These are phyloP conservation scores for Aurelia aurita DNA, from an alignment of 30 jellyfish, hydroid and myxozoan genomes.

Conservation along the genomic window DNA sequence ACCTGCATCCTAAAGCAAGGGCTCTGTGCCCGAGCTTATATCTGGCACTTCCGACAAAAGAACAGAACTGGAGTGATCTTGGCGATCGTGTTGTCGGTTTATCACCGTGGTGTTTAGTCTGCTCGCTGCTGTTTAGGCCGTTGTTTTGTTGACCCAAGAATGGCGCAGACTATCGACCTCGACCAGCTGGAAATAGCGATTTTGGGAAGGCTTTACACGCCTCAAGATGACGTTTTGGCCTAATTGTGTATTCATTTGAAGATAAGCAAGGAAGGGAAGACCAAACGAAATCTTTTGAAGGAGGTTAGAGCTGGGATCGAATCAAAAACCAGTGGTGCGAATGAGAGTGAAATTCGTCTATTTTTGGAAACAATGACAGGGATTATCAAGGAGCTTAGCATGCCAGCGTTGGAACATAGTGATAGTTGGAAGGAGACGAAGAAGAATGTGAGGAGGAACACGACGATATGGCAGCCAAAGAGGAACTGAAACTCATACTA, in stretches of 20 bases:
- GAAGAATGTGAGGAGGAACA: slow-evolving; percentile 9
- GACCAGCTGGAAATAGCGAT: slow-evolving; percentile 32
- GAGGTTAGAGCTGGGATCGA: slow-evolving; percentile 27
- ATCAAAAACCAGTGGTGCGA: not conserved
- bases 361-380: slow-evolving; percentile 43
- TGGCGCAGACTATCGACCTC: slow-evolving; percentile 12
- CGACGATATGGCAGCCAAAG: slow-evolving; percentile 1
- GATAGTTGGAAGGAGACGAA: slow-evolving; percentile 15
- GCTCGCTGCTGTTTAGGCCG: not conserved
- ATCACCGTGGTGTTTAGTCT: not conserved
- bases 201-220: slow-evolving; percentile 26
- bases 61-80: not conserved
- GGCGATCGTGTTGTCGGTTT: not conserved
- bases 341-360: not conserved
- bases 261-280: slow-evolving; percentile 28
- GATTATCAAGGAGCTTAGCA: not conserved
- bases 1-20: slow-evolving; percentile 33
- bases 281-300: slow-evolving; percentile 28
- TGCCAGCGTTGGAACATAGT: too few relatives aligned
- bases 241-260: not conserved
- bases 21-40: slow-evolving; percentile 32
- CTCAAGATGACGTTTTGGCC: slow-evolving; percentile 25
- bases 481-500: too few relatives aligned
- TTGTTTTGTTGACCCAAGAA: not conserved
- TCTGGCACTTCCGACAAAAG: slow-evolving; percentile 43